Evolutionary conservation across 2,888 invertebrate genomes (phyloP).

Genomic region (Eurytoma californica): DNA sequence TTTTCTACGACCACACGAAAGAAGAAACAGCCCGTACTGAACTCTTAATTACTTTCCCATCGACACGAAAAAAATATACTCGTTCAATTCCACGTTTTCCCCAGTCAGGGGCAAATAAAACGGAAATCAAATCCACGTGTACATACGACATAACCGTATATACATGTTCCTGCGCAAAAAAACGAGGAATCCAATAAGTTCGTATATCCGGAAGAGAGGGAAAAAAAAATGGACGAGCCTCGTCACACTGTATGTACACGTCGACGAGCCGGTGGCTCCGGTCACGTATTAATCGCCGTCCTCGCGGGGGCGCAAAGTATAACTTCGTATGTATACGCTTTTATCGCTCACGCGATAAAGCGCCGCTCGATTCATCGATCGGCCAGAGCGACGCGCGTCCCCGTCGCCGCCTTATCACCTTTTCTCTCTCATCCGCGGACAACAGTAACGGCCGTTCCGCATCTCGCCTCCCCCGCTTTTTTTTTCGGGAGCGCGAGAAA

Average conservation of each 20-base stretch:
- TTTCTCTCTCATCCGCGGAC: background rate
- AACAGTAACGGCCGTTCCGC: background rate
- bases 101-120: no score
- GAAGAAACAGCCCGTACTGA: no score
- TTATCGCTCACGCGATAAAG: slow-evolving; percentile 18
- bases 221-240: no score
- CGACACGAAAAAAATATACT: no score
- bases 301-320: background rate
- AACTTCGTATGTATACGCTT: background rate
- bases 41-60: no score
- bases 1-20: no score
- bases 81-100: no score
- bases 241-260: background rate
- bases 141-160: no score
- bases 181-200: no score
- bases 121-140: no score
- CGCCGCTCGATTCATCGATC: slow-evolving; percentile 17
- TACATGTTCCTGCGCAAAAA: no score
- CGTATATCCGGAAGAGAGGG: no score
- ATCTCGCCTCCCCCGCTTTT: background rate
- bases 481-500: background rate
- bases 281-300: slow-evolving; percentile 17
- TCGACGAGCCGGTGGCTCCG: background rate
- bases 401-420: background rate
- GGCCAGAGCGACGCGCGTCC: slow-evolving; percentile 9